These are phyloP conservation scores for Abrostola tripartita DNA, from an alignment of 2,888 invertebrate species.

Conservation along the genomic window DNA sequence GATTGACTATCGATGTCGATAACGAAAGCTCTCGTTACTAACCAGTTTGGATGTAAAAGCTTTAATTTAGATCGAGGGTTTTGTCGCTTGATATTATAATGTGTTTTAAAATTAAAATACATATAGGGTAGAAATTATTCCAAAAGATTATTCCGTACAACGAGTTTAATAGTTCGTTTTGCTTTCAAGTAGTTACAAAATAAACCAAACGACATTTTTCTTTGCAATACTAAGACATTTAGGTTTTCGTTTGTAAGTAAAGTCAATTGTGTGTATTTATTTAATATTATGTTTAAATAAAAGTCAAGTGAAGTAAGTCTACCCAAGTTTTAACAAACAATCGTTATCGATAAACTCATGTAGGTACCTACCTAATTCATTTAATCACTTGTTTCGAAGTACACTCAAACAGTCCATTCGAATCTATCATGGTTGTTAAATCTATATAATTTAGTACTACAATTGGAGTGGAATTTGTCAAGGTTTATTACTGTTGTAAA, in stretches of 20 bases:
- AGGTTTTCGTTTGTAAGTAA: too few relatives aligned
- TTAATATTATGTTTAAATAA: too few relatives aligned
- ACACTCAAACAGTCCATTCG: slow-evolving; percentile 39
- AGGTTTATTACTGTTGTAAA: slow-evolving; percentile 58
- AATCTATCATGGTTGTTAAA: slow-evolving; percentile 44
- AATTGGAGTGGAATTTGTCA: slow-evolving; percentile 56
- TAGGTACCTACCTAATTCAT: slow-evolving; percentile 30
- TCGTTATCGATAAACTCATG: slow-evolving; percentile 20
- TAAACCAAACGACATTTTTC: too few relatives aligned
- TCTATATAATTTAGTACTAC: slow-evolving; percentile 54
- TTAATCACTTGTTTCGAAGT: slow-evolving; percentile 37
- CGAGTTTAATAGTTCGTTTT: too few relatives aligned
- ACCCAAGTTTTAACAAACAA: background rate
- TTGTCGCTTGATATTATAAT: background rate
- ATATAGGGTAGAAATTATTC: too few relatives aligned
- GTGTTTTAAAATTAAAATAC: too few relatives aligned
- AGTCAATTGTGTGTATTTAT: too few relatives aligned
- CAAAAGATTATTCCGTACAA: too few relatives aligned
- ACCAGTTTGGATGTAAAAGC: slow-evolving; percentile 26
- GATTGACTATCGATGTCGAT: slow-evolving; percentile 59
- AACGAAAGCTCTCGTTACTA: slow-evolving; percentile 63
- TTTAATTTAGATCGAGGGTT: background rate
- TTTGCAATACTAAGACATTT: too few relatives aligned
- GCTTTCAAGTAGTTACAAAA: too few relatives aligned
- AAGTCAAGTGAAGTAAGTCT: background rate